phyloP scores from a whole-genome alignment of 2,797 vertebrate genomes.

The Thunnus albacares region DNA sequence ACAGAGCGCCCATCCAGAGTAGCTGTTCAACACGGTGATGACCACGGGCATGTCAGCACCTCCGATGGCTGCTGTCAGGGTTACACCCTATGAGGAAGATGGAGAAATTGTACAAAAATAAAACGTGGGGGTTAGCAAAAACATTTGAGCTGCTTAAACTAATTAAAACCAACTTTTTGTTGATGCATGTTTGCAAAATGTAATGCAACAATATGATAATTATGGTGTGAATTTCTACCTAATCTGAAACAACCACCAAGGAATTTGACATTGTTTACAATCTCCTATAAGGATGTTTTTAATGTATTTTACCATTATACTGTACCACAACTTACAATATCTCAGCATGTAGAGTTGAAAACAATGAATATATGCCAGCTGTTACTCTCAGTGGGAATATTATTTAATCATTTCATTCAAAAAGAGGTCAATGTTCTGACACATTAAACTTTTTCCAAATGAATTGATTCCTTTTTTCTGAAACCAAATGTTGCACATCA shows the following conservation, averaged over 20 bases:
- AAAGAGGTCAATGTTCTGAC: neutral
- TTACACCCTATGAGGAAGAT: slow-evolving; percentile 78
- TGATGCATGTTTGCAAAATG: neutral
- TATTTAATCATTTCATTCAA: neutral
- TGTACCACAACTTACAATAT: neutral
- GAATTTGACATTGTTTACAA: neutral
- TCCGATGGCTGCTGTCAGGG: slow-evolving; percentile 88
- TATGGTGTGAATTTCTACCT: neutral
- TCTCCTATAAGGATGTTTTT: neutral
- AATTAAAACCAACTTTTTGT: neutral
- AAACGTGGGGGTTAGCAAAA: neutral
- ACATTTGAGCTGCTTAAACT: neutral
- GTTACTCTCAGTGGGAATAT: neutral
- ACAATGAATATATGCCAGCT: neutral
- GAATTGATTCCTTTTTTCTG: neutral
- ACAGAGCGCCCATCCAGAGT: slow-evolving; percentile 88
- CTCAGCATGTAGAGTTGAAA: neutral
- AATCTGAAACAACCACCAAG: neutral
- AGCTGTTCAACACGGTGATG: slow-evolving; percentile 88
- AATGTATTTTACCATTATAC: neutral
- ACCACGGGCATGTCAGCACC: slow-evolving; percentile 89
- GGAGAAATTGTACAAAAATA: neutral
- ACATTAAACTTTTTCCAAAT: neutral
- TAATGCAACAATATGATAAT: neutral
- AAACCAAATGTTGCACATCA: neutral